Base-by-base conservation (phyloP, 2,888 invertebrate species). In the Tenthredo amoena region DNA sequence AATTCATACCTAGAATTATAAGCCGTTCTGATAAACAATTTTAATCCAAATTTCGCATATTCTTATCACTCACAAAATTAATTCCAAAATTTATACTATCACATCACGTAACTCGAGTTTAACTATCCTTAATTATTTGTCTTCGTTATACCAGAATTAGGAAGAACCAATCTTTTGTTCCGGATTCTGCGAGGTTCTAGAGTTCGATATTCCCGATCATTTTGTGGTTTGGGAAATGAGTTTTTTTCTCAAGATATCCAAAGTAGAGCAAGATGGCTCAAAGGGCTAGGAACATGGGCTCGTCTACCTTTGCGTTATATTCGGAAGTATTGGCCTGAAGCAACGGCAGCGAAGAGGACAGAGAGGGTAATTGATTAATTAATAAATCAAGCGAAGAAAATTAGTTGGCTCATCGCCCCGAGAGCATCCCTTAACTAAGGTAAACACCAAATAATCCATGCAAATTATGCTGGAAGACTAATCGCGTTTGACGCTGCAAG, bases 291-390 rank as follows among this genome's bases (percentile, higher is more conserved):
- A 40, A 72, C n/a, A 15, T 31, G n/a, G 71, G 0, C 34, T 31
- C 15, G 37, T 15, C 18, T 77, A 10, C 72, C 65, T 10, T 5
- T 7, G 2, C 65, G 21, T n/a, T 72, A 9, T 71, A 1, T 43
- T n/a, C n/a, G 72, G 7, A 37, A 71, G 62, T 68, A 68, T 31
- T n/a, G 21, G 72, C 21, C 40, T 6, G 6, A 72, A 37, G n/a
- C 40, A 40, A 37, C 40, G 72, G n/a, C 21, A 40, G 72, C 50
- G 18, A 55, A 31, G 34, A 77, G 77, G 34, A 77, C 50, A 55
- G 50, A 77, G 26, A 31, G 50, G 77, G 74, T 77, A 34, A 77
- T 81, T 65, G 81, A 58, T 58, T 81, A 81, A 81, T 81, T 81
- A 58, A 40, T 37, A 62, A 81, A 58, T 81, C 58, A 81, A 81